phyloP scores from a whole-genome alignment of 64 coral and sea anemone genomes.

The Platygyra sinensis region DNA sequence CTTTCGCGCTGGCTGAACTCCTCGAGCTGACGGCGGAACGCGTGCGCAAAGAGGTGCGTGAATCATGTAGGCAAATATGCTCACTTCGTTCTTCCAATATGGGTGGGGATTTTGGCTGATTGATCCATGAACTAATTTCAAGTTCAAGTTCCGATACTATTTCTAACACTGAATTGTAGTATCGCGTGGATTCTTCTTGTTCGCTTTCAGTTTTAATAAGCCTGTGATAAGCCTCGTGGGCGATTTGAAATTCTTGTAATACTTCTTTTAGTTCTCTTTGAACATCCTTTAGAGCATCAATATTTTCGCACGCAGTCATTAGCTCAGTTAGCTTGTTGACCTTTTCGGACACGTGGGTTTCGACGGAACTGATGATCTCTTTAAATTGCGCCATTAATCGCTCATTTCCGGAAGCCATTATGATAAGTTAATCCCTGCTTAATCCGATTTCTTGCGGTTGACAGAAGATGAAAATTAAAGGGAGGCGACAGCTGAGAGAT shows the following conservation, averaged over 20 bases:
- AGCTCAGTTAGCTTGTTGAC: slow-evolving; percentile 60
- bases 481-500: background rate
- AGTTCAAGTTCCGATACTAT: slow-evolving; percentile 49
- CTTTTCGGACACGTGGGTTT: slow-evolving; percentile 35
- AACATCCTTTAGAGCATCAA: slow-evolving; percentile 20
- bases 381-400: slow-evolving; percentile 59
- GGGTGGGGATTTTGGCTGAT: background rate
- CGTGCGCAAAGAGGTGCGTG: slow-evolving; percentile 20
- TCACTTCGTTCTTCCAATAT: background rate
- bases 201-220: slow-evolving; percentile 49
- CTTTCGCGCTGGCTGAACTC: slow-evolving; percentile 52
- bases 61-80: slow-evolving; percentile 51
- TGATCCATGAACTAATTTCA: slow-evolving; percentile 44
- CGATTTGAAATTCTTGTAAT: slow-evolving; percentile 33
- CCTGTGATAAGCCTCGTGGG: slow-evolving; percentile 69
- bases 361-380: slow-evolving; percentile 15
- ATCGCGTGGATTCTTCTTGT: slow-evolving; percentile 8
- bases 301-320: slow-evolving; percentile 33
- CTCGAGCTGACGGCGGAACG: slow-evolving; percentile 9
- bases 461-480: too few relatives aligned
- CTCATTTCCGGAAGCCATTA: slow-evolving; percentile 13
- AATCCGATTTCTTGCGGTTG: background rate
- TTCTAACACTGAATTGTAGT: slow-evolving; percentile 49
- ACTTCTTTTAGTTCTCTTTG: slow-evolving; percentile 48
- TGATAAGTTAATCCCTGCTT: background rate